These are phyloP conservation scores for Ctenicera cuprea DNA, from an alignment of 2,888 invertebrate genomes.

Conservation along the genomic window DNA sequence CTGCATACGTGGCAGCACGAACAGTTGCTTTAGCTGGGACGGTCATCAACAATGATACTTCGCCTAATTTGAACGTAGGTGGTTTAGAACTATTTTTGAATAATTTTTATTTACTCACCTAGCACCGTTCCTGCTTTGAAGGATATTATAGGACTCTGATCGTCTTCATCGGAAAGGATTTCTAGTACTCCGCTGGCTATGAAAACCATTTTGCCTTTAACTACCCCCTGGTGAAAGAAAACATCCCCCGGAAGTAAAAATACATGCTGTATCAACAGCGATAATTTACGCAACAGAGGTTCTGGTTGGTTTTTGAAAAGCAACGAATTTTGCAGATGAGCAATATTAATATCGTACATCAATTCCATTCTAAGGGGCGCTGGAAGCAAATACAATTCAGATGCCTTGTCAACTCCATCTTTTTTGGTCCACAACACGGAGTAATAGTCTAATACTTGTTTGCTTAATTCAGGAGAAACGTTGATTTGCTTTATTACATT, in stretches of 20 bases:
- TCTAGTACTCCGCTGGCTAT: conserved; percentile 74
- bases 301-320: conserved; percentile 75
- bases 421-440: conserved; percentile 75
- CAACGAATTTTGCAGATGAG: conserved; percentile 74
- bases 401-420: conserved; percentile 73
- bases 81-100: neutral
- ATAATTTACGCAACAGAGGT: conserved; percentile 74
- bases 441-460: conserved; percentile 73
- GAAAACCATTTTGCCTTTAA: conserved; percentile 75
- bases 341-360: conserved; percentile 74
- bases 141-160: conserved; percentile 75
- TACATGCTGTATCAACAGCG: conserved; percentile 74
- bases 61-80: conserved; percentile 56
- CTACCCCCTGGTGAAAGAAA: conserved; percentile 74
- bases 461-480: conserved; percentile 71
- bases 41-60: conserved; percentile 73
- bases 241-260: conserved; percentile 75
- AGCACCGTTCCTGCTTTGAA: conserved; percentile 74
- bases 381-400: conserved; percentile 71
- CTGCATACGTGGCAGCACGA: conserved; percentile 74
- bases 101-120: conserved; percentile 62
- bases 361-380: conserved; percentile 75
- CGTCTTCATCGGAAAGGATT: conserved; percentile 75
- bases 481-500: conserved; percentile 72
- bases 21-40: conserved; percentile 75